A percentile compares a stretch with the other conserved stretches of the same genome.
phyloP scores from a whole-genome alignment of 1,140 invertebrate genomes.

The Panagrolaimus sp. region DNA sequence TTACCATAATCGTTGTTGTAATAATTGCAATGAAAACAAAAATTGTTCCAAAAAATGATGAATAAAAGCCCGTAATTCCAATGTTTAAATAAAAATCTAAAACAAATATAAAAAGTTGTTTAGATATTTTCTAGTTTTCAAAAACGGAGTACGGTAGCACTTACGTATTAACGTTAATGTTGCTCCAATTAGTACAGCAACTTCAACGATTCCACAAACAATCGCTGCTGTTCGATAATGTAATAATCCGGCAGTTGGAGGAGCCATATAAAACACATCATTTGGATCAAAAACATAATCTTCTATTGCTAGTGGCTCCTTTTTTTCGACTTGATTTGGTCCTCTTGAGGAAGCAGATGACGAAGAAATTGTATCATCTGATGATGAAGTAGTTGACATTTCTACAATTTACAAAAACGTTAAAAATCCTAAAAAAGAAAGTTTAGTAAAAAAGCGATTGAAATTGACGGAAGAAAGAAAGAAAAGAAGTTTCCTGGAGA shows the following conservation, averaged over 20 bases:
- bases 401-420: too few relatives aligned
- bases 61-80: slow-evolving; percentile 27
- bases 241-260: slow-evolving; percentile 41
- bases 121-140: too few relatives aligned
- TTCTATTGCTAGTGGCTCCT: too few relatives aligned
- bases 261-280: slow-evolving; percentile 48
- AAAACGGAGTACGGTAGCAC: too few relatives aligned
- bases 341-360: too few relatives aligned
- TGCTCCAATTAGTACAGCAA: slow-evolving; percentile 25
- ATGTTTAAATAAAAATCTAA: slow-evolving; percentile 28
- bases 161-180: slow-evolving; percentile 41
- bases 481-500: too few relatives aligned
- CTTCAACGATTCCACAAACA: slow-evolving; percentile 44
- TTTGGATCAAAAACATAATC: slow-evolving; percentile 41
- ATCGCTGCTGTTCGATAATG: slow-evolving; percentile 50
- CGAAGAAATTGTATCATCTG: too few relatives aligned
- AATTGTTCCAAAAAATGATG: slow-evolving; percentile 12
- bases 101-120: neutral
- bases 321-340: too few relatives aligned
- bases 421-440: too few relatives aligned
- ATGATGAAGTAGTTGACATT: too few relatives aligned
- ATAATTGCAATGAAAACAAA: slow-evolving; percentile 35
- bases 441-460: too few relatives aligned
- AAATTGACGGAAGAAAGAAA: too few relatives aligned
- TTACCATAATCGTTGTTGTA: slow-evolving; percentile 40